Evolutionary conservation across 2,888 invertebrate genomes (phyloP).

Genomic region (Eupithecia inturbata): DNA sequence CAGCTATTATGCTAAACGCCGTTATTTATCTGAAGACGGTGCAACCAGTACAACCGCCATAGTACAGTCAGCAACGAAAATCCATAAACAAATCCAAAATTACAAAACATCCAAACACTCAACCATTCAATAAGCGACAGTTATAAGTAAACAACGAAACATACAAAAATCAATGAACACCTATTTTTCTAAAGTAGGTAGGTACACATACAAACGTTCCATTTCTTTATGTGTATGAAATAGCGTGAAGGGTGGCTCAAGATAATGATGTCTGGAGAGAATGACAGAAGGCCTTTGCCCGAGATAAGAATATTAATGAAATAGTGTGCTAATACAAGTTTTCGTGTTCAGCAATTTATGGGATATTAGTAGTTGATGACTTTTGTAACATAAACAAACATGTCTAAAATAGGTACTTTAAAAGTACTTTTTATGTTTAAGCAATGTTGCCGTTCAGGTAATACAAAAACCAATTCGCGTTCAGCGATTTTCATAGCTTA

Average conservation of each 20-base stretch:
- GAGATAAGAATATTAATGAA: not conserved
- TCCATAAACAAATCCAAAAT: not conserved
- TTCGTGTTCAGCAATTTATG: not conserved
- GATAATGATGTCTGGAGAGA: not conserved
- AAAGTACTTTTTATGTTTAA: not conserved
- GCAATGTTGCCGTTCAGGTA: not conserved
- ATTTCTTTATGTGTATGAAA: not conserved
- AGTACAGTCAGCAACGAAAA: not conserved
- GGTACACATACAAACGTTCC: not conserved
- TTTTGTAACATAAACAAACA: not conserved
- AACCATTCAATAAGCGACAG: not conserved
- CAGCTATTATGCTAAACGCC: constrained; percentile 15
- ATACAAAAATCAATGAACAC: too few species aligned
- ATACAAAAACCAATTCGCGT: not conserved
- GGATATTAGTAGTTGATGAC: not conserved
- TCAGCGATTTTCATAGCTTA: not conserved
- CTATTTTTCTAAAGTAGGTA: too few species aligned
- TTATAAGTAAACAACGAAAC: not conserved
- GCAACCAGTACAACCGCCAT: not conserved
- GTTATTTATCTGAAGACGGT: constrained; percentile 28
- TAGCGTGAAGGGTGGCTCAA: not conserved
- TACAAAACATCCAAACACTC: not conserved
- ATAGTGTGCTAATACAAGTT: not conserved
- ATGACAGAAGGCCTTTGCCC: too few species aligned
- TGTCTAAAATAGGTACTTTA: not conserved